Base-by-base conservation (phyloP, 1,140 invertebrate species). In the Drosophila pandora region DNA sequence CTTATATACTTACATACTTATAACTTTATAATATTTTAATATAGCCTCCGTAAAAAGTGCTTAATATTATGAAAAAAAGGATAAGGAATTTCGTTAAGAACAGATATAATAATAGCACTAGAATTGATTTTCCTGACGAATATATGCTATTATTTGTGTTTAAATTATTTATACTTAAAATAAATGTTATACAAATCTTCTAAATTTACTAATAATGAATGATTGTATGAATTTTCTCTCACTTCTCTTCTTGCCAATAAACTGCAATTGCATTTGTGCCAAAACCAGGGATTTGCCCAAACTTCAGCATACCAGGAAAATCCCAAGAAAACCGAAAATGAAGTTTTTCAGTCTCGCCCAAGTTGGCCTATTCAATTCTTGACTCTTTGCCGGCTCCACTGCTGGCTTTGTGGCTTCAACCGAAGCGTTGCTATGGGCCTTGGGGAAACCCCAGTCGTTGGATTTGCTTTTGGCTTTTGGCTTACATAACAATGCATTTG, bases 401-500 rank as follows among this genome's bases (percentile, higher is more conserved):
- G 47, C 43, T 22, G 45, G 60, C 47, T 56, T 43, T 63, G 25
- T 60, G 56, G 70, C 41, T 65, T 69, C 22, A 78, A 52, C 57
- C 49, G 69, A 50, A 48, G 61, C 49, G 69, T 41, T 59, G 48
- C 6, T 21, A 43, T 67, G 54, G 82, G 82, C 82, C 78, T 87
- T 88, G 82, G 82, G 82, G 70, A 87, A 87, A 87, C 78, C 82
- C 82, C 83, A 87, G 58, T 32, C 47, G 43, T 64, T 64, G 52
- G 63, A 41, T 67, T 61, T 23, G 58, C 41, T 76, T 60, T 57
- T 57, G 73, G 58, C 68, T 85, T 85, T 57, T 57, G 73, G 58
- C 68, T 85, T 85, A 81, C 83, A 82, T 85, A 85, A 85, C 67
- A 84, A 70, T 87, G 81, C 81, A 74, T 13, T 57, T 22, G 39